Conservation (phyloP, 2,888 invertebrate species). For the Nephrotoma flavescens region DNA sequence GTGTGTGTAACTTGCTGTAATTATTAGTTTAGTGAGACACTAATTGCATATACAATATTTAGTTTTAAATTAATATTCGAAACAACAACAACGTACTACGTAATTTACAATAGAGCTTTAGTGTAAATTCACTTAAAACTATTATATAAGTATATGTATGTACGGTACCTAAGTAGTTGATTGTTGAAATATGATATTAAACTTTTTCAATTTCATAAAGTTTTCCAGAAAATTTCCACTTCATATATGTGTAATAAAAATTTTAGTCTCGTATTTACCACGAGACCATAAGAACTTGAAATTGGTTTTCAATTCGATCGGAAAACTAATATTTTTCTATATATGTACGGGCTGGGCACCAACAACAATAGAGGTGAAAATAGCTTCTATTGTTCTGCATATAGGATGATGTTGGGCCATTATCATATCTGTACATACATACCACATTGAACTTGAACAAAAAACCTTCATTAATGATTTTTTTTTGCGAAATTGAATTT, state of each 20-base stretch:
- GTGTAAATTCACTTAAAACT: no score
- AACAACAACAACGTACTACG: no score
- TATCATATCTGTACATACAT: neutral
- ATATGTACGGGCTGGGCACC: neutral
- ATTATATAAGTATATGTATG: no score
- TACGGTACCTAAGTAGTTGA: neutral
- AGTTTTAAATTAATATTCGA: neutral
- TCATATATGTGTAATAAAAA: neutral
- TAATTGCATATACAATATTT: neutral
- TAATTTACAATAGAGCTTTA: no score
- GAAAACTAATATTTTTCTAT: neutral
- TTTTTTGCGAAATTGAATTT: neutral
- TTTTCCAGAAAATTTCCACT: neutral
- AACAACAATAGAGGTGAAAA: neutral
- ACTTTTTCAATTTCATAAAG: neutral
- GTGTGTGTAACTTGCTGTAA: neutral
- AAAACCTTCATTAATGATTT: neutral
- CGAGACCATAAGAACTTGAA: neutral
- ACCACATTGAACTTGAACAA: neutral
- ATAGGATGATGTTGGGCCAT: neutral
- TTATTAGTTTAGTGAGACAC: neutral
- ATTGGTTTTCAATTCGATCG: neutral
- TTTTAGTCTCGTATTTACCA: neutral
- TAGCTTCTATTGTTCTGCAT: neutral
- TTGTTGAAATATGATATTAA: neutral